Evolutionary conservation across 2,888 invertebrate genomes (phyloP), one percentile per base, ranked within the genome.

Genomic region (Balanococcus diminutus): DNA sequence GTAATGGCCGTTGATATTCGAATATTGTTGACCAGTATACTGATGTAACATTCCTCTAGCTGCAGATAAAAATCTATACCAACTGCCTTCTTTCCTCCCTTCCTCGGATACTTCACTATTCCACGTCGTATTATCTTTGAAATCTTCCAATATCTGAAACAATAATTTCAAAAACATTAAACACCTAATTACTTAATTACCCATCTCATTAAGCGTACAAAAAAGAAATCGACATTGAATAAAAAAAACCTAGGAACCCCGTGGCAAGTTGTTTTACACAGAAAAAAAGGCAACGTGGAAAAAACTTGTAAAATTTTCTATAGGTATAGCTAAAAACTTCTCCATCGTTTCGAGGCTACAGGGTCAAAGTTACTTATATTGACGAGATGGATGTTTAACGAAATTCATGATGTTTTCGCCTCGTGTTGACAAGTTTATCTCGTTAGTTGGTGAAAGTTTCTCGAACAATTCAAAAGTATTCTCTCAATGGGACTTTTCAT

Each of bases 41-140:
- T 82, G 82, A 82, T 82, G 51, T 82, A 82, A 82, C 82, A 82
- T 82, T 82, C 82, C 82, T 82, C 51, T 82, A 75, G 75, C 75
- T 75, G 75, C 75, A 1, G 75, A 75, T 75, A 75, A 75, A 75
- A 75, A 75, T 31, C 32, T 32, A 75, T 75, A 75, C 75, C 75
- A 75, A 75, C 75, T 75, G 31, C 75, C 32, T 75, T 75, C 75
- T 32, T 75, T 75, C n/a, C n/a, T 75, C 16, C 36, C 32, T 75
- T 75, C 75, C 32, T 31, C 31, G 31, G 6, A 75, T 0, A 9
- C 32, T 75, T 75, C 75, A 4, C 32, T 75, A n/a, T 32, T 75
- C 75, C 75, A 75, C 3, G 75, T n/a, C 16, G 25, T 32, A 75
- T 75, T 75, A n/a, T 75, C 75, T 9, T 75, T 75, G 2, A 75